Conservation (phyloP, 2,888 invertebrate genomes). For the Chymomyza fuscimana region DNA sequence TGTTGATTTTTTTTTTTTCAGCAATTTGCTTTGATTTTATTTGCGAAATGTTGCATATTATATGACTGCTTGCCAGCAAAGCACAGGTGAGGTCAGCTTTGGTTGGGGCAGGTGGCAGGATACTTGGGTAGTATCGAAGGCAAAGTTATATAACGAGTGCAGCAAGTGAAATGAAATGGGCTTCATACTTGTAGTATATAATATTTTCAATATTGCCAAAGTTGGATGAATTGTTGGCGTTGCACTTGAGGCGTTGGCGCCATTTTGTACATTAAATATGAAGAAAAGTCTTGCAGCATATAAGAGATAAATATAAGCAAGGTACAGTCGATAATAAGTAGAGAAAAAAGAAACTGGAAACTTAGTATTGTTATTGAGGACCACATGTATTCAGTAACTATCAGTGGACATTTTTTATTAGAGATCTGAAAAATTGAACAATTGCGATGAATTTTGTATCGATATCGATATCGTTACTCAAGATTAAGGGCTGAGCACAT, state of each 20-base stretch:
- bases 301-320: too few species aligned
- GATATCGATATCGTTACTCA: too few species aligned
- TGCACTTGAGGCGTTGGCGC: not conserved
- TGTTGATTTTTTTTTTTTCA: not conserved
- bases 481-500: too few species aligned
- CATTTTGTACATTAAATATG: not conserved
- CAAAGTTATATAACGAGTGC: not conserved
- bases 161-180: not conserved
- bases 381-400: too few species aligned
- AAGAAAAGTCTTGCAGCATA: too few species aligned
- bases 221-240: not conserved
- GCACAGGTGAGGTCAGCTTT: not conserved
- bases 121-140: not conserved
- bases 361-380: too few species aligned
- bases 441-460: too few species aligned
- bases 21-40: constrained; percentile 48
- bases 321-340: too few species aligned
- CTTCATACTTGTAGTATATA: not conserved
- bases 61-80: not conserved
- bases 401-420: too few species aligned
- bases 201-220: constrained; percentile 1
- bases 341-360: too few species aligned
- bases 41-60: constrained; percentile 16
- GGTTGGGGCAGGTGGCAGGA: not conserved
- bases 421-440: too few species aligned